Evolutionary conservation across 1,140 invertebrate genomes (phyloP).

Genomic region (Drosophila melanogaster): DNA sequence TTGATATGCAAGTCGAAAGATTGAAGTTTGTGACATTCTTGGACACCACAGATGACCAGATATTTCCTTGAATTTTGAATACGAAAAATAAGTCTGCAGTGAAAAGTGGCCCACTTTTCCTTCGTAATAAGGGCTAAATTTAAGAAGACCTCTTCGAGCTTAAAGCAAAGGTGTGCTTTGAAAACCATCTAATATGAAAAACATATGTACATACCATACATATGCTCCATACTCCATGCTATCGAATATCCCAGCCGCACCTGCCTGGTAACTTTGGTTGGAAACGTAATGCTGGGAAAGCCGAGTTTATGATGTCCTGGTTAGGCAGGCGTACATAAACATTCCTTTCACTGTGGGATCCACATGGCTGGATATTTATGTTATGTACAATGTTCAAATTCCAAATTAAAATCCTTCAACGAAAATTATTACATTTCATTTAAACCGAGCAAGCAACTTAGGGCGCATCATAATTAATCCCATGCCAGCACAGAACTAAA

Average conservation of each 20-base stretch:
- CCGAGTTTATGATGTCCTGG: constrained; percentile 45
- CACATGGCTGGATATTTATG: constrained; percentile 63
- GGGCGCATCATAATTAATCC: constrained; percentile 84
- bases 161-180: too few species aligned
- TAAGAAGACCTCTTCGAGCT: too few species aligned
- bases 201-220: too few species aligned
- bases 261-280: background rate
- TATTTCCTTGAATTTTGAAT: background rate
- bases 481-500: constrained; percentile 39
- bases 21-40: background rate
- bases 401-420: constrained; percentile 81
- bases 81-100: too few species aligned
- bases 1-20: constrained; percentile 2
- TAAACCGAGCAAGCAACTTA: constrained; percentile 69
- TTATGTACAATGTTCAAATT: constrained; percentile 71
- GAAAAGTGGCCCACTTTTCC: too few species aligned
- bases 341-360: constrained; percentile 27
- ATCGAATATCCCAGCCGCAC: too few species aligned
- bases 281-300: constrained; percentile 1
- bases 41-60: background rate
- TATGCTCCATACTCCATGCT: too few species aligned
- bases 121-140: too few species aligned
- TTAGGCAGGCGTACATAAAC: constrained; percentile 23
- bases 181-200: too few species aligned
- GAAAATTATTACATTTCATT: constrained; percentile 84